phyloP scores from a whole-genome alignment of 2,113 vertebrate species.

The Takifugu flavidus region DNA sequence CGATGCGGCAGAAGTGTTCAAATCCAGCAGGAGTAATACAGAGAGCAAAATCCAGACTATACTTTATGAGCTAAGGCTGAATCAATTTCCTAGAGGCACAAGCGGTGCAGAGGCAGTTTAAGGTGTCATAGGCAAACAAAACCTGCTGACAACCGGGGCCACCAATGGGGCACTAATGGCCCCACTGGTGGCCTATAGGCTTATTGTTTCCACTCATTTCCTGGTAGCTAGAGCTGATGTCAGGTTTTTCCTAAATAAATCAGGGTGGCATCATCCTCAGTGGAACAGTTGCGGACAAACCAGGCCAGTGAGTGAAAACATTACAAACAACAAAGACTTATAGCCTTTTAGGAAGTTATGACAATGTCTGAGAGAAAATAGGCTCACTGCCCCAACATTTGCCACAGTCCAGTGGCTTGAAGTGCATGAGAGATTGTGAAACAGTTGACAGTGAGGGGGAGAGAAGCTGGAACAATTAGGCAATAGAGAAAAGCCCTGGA shows the following conservation, averaged over 20 bases:
- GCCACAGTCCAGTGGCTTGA: neutral
- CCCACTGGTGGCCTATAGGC: slow-evolving; percentile 3
- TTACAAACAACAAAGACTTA: slow-evolving; percentile 1
- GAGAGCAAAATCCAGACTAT: slow-evolving; percentile 34
- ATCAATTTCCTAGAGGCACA: slow-evolving; percentile 42
- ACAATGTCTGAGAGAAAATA: slow-evolving; percentile 39
- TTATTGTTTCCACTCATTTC: slow-evolving; percentile 49
- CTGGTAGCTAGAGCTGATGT: slow-evolving; percentile 35
- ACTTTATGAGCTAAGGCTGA: slow-evolving; percentile 14
- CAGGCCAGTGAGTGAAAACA: slow-evolving; percentile 11
- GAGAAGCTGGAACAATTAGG: too few relatives aligned
- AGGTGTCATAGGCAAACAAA: slow-evolving; percentile 49
- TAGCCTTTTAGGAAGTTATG: slow-evolving; percentile 23
- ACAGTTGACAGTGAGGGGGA: too few relatives aligned
- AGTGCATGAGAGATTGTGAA: neutral
- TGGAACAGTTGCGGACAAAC: slow-evolving; percentile 33
- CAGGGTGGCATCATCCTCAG: slow-evolving; percentile 28
- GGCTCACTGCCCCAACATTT: slow-evolving; percentile 30
- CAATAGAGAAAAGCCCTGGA: slow-evolving; percentile 2
- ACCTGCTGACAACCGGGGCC: slow-evolving; percentile 54
- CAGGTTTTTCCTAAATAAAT: slow-evolving; percentile 21
- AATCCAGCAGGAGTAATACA: slow-evolving; percentile 10
- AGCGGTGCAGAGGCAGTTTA: slow-evolving; percentile 23
- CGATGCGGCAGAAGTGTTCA: slow-evolving; percentile 3
- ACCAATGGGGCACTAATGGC: slow-evolving; percentile 30